Conservation (phyloP, 2,888 invertebrate genomes). For the Ochlodes sylvanus region DNA sequence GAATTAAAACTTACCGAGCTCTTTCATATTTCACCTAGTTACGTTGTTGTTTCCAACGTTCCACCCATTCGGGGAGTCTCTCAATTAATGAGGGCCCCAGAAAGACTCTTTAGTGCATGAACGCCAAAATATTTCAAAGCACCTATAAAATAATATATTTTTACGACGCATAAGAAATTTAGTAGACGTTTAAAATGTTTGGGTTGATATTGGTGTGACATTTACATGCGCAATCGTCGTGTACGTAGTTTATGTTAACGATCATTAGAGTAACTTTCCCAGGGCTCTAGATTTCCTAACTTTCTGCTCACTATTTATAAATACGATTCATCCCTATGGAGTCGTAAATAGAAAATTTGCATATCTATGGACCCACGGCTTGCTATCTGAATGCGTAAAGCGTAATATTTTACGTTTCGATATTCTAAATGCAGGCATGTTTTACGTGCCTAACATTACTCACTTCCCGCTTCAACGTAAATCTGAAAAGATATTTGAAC, state of each 20-base stretch:
- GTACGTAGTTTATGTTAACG: constrained; percentile 6
- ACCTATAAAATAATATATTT: constrained; percentile 19
- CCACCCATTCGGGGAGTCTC: constrained; percentile 47
- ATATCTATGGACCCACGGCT: constrained; percentile 53
- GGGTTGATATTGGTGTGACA: neutral
- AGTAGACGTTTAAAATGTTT: neutral
- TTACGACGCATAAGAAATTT: constrained; percentile 1
- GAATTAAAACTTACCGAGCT: constrained; percentile 77
- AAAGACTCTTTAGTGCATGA: constrained; percentile 35
- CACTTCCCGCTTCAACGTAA: constrained; percentile 40
- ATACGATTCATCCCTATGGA: constrained; percentile 54
- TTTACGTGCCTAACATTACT: constrained; percentile 60
- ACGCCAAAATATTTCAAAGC: constrained; percentile 17
- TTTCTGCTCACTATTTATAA: constrained; percentile 46
- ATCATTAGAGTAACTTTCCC: constrained; percentile 18
- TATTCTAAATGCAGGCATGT: constrained; percentile 62
- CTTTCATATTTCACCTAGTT: constrained; percentile 74
- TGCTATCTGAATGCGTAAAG: constrained; percentile 57
- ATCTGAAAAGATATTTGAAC: constrained; percentile 37
- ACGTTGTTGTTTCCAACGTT: constrained; percentile 49
- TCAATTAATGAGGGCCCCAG: constrained; percentile 48
- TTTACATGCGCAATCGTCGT: neutral
- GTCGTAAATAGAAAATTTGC: constrained; percentile 58
- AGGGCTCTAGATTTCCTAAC: constrained; percentile 17
- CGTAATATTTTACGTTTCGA: constrained; percentile 66